Evolutionary conservation across 1,140 invertebrate genomes (phyloP), one percentile per base, ranked within the genome.

Genomic region (Diabrotica virgifera): DNA sequence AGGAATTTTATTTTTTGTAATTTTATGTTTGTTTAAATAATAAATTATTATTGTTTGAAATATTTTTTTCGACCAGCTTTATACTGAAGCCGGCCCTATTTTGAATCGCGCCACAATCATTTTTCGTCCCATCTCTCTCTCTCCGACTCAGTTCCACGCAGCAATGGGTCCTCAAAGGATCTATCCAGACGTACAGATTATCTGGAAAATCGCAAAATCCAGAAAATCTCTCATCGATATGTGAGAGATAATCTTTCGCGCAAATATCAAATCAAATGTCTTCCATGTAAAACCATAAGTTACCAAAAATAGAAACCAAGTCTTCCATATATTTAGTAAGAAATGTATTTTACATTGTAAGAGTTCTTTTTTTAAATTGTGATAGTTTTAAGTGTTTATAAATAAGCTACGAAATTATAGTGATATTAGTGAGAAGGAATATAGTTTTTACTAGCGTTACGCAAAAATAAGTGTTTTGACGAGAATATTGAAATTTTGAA

Each of bases 181-280:
- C 37, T 59, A 46, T 46, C 40, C 40, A 46, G 40, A 12, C 58
- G 58, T 10, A 12, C n/a, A 36, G 58, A 50, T 59, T 40, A 59
- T 59, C 46, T 37, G 58, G 58, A 59, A 59, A 59, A 59, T 14
- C 40, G 7, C 10, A 46, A 46, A 46, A 46, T 46, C 40, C 55
- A 36, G 55, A 57, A 57, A 57, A 36, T 36, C 36, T 51, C 40
- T 46, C 24, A 51, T 50, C 24, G 58, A 46, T 40, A 59, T 59
- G 58, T 59, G 58, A 59, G 36, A 13, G 58, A 59, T 59, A 59
- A 59, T 59, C 58, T 11, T 7, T 14, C 36, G 55, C 36, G 55
- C 36, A 57, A 36, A 60, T 60, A 67, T 63, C 64, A 24, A 24
- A 24, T 71, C 59, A 74, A 70, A 79, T 72, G 78, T 79, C 78